phyloP scores from a whole-genome alignment of 2,888 invertebrate genomes.

The Dasysyrphus albostriatus region DNA sequence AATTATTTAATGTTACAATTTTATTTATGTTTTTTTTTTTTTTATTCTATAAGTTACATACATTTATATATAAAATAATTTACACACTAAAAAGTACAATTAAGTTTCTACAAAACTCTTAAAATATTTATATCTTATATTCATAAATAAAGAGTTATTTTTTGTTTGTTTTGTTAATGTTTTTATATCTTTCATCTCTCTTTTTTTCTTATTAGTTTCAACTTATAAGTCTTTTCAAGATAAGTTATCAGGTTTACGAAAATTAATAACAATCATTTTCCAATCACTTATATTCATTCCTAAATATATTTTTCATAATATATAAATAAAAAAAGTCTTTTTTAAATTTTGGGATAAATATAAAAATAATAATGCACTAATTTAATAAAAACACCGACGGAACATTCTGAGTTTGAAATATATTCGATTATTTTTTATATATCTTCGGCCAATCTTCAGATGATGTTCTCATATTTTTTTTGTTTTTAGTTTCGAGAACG shows the following conservation, averaged over 20 bases:
- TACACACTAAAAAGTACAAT: conserved; percentile 69
- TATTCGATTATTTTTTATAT: conserved; percentile 41
- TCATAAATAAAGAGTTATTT: conserved; percentile 51
- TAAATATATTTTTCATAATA: conserved; percentile 55
- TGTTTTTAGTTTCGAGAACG: conserved; percentile 35
- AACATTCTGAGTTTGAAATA: conserved; percentile 40
- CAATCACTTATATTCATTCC: conserved; percentile 48
- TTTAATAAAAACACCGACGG: conserved; percentile 59
- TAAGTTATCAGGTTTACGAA: conserved; percentile 45
- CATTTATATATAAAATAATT: conserved; percentile 72
- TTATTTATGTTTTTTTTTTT: conserved; percentile 19
- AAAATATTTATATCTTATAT: conserved; percentile 48
- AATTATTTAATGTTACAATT: conserved; percentile 49
- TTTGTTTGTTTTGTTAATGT: conserved; percentile 1
- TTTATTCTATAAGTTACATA: conserved; percentile 60
- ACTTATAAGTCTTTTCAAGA: conserved; percentile 63
- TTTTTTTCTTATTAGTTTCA: conserved; percentile 31
- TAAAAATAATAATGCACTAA: conserved; percentile 50
- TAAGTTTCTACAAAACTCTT: conserved; percentile 52
- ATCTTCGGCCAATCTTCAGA: conserved; percentile 46
- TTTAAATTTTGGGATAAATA: conserved; percentile 56
- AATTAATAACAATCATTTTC: conserved; percentile 42
- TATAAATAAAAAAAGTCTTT: conserved; percentile 63
- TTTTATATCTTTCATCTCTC: background rate
- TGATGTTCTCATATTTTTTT: conserved; percentile 20